Evolutionary conservation across 2,797 vertebrate species (phyloP).

Genomic region (Coendou prehensilis): DNA sequence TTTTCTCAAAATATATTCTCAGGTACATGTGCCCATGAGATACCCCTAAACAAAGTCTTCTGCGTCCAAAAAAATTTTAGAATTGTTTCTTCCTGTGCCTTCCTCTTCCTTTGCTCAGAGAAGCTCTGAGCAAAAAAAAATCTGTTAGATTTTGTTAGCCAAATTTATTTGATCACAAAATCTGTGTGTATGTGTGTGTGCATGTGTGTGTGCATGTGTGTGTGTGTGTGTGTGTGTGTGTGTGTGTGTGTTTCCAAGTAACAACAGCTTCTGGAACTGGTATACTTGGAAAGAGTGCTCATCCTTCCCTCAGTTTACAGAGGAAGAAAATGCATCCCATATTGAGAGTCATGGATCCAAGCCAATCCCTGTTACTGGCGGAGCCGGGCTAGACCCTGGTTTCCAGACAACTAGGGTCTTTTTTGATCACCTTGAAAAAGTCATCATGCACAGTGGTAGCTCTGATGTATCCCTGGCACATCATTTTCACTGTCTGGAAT

Average conservation of each 20-base stretch:
- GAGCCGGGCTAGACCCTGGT: not conserved
- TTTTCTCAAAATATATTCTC: not conserved
- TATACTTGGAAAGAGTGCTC: not conserved
- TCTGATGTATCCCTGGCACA: not conserved
- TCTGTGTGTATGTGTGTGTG: not conserved
- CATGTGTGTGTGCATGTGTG: not conserved
- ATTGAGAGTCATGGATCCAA: not conserved
- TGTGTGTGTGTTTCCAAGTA: not conserved
- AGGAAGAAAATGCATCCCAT: not conserved
- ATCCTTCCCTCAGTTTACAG: not conserved
- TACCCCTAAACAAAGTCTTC: not conserved
- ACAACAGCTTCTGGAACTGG: not conserved
- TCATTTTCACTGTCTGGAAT: slow-evolving; percentile 63
- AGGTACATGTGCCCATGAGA: not conserved
- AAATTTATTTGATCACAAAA: slow-evolving; percentile 12
- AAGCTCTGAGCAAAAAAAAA: not conserved
- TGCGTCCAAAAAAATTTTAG: not conserved
- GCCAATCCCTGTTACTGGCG: not conserved
- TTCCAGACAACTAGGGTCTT: slow-evolving; percentile 1
- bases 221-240: not conserved
- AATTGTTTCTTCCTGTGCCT: not conserved
- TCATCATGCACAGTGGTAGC: not conserved
- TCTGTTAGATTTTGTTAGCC: not conserved
- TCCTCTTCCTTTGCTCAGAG: not conserved
- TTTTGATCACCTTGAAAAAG: slow-evolving; percentile 55